phyloP scores from a whole-genome alignment of 2,888 invertebrate genomes.

The Mythimna impura region DNA sequence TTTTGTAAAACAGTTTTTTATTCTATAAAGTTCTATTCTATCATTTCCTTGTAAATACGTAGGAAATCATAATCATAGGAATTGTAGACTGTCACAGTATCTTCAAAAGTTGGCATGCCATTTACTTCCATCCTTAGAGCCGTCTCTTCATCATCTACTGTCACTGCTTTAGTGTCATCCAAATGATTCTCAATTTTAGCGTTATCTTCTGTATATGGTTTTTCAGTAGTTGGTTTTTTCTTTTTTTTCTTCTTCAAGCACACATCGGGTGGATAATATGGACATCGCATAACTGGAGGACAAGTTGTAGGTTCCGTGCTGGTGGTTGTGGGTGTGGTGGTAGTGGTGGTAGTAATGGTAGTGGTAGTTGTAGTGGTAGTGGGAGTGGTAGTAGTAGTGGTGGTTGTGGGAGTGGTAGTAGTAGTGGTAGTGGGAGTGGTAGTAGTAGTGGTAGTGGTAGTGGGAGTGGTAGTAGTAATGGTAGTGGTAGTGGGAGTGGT shows the following conservation, averaged over 20 bases:
- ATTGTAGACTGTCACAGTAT: constrained; percentile 15
- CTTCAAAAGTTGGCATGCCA: neutral
- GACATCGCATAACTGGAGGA: constrained; percentile 27
- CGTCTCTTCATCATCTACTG: neutral
- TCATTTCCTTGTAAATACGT: neutral
- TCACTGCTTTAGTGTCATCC: neutral
- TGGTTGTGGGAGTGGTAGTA: neutral
- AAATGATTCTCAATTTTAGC: neutral
- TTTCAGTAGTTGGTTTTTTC: neutral
- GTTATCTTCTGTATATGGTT: neutral
- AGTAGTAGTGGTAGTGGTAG: neutral
- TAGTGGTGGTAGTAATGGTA: constrained; percentile 26
- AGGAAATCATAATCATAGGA: constrained; percentile 17
- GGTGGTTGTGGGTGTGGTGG: constrained; percentile 7
- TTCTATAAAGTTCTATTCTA: neutral
- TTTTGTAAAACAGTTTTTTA: neutral
- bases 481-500: constrained; percentile 16
- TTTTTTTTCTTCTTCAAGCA: constrained; percentile 39
- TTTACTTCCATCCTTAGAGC: neutral
- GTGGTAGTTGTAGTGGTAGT: neutral
- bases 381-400: constrained; percentile 5
- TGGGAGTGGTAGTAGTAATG: constrained; percentile 3
- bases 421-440: constrained; percentile 9
- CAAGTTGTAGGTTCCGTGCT: constrained; percentile 6
- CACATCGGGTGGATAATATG: constrained; percentile 25